Conservation (phyloP, 2,797 vertebrate species). For the Siniperca undulata region DNA sequence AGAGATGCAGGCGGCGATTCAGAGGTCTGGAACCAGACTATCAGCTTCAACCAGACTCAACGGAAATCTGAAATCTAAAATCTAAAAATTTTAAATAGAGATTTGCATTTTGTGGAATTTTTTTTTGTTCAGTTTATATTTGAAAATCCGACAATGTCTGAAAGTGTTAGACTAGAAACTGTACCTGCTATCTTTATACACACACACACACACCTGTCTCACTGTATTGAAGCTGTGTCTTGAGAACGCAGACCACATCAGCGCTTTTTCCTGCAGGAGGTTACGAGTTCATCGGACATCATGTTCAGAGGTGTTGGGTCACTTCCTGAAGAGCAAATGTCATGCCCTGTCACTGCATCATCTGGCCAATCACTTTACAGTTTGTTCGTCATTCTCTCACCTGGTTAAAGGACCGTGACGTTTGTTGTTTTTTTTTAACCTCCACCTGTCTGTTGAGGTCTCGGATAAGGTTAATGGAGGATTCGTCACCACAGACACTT, state of each 20-base stretch:
- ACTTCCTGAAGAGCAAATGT: slow-evolving; percentile 82
- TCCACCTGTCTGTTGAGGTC: slow-evolving; percentile 40
- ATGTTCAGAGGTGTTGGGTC: slow-evolving; percentile 74
- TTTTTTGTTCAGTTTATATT: background rate
- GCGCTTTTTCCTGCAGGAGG: slow-evolving; percentile 47
- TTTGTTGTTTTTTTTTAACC: background rate
- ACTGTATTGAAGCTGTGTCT: slow-evolving; percentile 16
- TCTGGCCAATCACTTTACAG: slow-evolving; percentile 71
- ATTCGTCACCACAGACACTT: background rate
- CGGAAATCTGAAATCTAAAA: background rate
- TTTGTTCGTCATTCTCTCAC: slow-evolving; percentile 27
- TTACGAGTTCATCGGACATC: slow-evolving; percentile 47
- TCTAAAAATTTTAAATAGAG: background rate
- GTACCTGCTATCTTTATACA: background rate
- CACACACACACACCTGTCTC: slow-evolving; percentile 50
- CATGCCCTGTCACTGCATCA: slow-evolving; percentile 63
- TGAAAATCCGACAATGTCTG: background rate
- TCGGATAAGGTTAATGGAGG: slow-evolving; percentile 6
- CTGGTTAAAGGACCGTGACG: slow-evolving; percentile 30
- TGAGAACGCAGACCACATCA: slow-evolving; percentile 42
- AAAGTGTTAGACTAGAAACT: background rate
- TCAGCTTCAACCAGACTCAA: no score
- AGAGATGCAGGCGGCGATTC: no score
- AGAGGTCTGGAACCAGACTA: no score
- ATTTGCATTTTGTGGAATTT: no score